Percentiles rank a stretch among this genome's conserved stretches.
Evolutionary conservation across 2,113 vertebrate genomes (phyloP).

Genomic region (Glareola pratincola): DNA sequence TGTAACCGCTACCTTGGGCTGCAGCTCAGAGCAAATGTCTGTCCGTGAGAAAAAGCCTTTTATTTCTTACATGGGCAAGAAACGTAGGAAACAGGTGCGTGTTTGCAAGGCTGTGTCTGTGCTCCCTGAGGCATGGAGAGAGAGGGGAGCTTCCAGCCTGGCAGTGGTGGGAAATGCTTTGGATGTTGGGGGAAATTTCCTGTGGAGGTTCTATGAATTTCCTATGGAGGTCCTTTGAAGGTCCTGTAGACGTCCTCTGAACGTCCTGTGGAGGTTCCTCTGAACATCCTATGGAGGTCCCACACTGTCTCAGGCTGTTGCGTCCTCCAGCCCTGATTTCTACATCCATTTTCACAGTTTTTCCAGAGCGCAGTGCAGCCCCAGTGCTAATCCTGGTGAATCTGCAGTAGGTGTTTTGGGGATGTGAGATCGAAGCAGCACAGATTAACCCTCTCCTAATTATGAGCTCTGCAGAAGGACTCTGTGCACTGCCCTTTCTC

Average conservation of each 20-base stretch:
- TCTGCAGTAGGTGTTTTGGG: background rate
- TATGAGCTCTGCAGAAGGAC: background rate
- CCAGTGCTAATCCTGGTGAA: background rate
- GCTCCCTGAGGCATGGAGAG: fast-evolving
- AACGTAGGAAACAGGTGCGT: background rate
- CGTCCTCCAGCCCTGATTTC: background rate
- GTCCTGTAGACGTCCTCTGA: background rate
- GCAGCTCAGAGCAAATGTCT: background rate
- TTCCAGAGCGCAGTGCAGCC: background rate
- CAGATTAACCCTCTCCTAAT: background rate
- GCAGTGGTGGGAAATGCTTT: background rate
- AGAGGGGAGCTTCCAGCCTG: background rate
- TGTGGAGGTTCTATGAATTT: background rate
- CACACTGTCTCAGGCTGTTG: background rate
- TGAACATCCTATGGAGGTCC: background rate
- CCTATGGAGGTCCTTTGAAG: background rate
- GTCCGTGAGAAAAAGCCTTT: background rate
- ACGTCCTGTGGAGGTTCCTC: fast-evolving
- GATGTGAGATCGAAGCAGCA: background rate
- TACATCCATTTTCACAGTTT: background rate
- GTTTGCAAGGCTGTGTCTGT: background rate
- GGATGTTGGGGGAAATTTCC: background rate
- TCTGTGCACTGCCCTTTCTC: background rate
- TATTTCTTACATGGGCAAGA: fast-evolving
- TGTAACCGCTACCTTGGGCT: background rate